phyloP scores from a whole-genome alignment of 2,888 invertebrate genomes.

The Apamea anceps region DNA sequence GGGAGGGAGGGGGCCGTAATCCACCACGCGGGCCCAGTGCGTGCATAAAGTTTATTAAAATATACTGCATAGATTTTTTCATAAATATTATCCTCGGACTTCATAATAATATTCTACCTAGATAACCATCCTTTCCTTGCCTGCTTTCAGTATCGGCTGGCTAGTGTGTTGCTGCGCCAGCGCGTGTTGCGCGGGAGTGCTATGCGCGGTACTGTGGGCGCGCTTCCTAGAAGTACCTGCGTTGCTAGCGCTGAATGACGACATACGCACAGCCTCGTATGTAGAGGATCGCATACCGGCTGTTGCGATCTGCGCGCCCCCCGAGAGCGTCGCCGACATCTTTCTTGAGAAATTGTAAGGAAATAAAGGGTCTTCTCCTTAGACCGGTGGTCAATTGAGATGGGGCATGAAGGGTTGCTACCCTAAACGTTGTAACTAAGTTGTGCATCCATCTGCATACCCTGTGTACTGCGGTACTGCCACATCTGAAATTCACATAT shows the following conservation, averaged over 20 bases:
- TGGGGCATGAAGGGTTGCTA: neutral
- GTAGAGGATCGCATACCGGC: slow-evolving; percentile 70
- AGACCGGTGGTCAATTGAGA: neutral
- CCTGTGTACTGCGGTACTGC: neutral
- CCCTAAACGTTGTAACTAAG: neutral
- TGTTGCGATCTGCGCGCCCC: slow-evolving; percentile 78
- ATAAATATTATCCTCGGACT: neutral
- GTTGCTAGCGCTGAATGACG: slow-evolving; percentile 76
- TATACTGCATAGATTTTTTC: neutral
- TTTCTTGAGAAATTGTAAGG: slow-evolving; percentile 75
- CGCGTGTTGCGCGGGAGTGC: slow-evolving; percentile 80
- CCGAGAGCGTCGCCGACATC: slow-evolving; percentile 67
- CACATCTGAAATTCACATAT: neutral
- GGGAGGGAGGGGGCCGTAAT: neutral
- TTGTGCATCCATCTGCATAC: neutral
- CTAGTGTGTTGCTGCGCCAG: slow-evolving; percentile 78
- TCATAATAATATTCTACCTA: neutral
- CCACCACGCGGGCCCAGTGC: neutral
- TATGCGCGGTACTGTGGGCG: slow-evolving; percentile 83
- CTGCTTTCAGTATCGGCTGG: slow-evolving; percentile 73
- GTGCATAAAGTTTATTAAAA: neutral
- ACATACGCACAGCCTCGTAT: slow-evolving; percentile 53
- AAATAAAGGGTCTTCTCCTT: neutral
- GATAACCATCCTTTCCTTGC: too few relatives aligned
- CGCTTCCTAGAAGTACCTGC: slow-evolving; percentile 82